Base-by-base conservation (phyloP, 1,140 invertebrate genomes). In the Spodoptera frugiperda region DNA sequence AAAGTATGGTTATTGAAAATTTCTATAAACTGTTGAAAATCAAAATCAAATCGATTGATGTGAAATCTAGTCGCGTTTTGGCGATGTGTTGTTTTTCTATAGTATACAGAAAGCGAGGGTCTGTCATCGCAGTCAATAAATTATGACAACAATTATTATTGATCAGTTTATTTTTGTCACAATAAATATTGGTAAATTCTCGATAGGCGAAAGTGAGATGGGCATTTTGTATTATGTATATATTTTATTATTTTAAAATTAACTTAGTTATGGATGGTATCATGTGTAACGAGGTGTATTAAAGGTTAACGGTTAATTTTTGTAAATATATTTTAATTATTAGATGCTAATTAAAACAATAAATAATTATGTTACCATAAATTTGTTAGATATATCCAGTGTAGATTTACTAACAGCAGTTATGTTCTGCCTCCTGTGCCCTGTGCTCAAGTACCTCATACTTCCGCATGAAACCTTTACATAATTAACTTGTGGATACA, bases 241-340 rank as follows among this genome's bases (percentile, higher is more conserved):
- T 87, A 82, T 77, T 83, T 78, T 79, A 78, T 77, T 81, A 78
- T 80, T 73, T 78, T 77, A 73, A 67, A 54, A 70, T 61, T 75
- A 75, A 59, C 61, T 75, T 83, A 78, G 55, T 79, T 80, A 82
- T 82, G 51, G 78, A 82, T 82, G 55, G 80, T 76, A 70, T 63
- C 72, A 49, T 73, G 33, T 81, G 17, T 79, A 81, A 79, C 70
- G 77, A 82, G 77, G 70, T 77, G 67, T 78, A 76, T 78, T 77
- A 71, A 78, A 76, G 78, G 80, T 78, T 80, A 79, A 75, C 59
- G 79, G 78, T 39, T 39, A 39, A 79, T 67, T 82, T 80, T 78
- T 86, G 84, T 86, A 87, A 87, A 87, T 87, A 87, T 83, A 83
- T 82, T 78, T 86, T 89, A 85, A 86, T 84, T 74, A 79, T 68